phyloP scores from a whole-genome alignment of 2,888 invertebrate genomes.

The Dicyrtomina minuta region DNA sequence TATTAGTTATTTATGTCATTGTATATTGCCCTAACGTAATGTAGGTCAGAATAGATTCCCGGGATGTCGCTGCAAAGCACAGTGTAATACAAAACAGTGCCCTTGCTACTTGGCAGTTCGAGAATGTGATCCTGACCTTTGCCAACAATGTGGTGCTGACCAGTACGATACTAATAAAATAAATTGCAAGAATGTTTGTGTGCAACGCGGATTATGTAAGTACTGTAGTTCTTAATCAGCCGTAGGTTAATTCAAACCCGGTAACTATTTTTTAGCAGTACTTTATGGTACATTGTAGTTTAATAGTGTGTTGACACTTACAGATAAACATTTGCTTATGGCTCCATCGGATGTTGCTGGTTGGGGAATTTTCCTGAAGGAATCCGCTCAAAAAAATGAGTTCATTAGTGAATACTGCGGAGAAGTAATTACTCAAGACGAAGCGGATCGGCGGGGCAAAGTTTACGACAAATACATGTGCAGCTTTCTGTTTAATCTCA shows the following conservation, averaged over 20 bases:
- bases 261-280: no score
- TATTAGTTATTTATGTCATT: no score
- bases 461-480: conserved; percentile 99
- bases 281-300: no score
- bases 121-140: conserved; percentile 93
- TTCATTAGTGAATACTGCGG: conserved; percentile 99
- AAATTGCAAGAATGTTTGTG: conserved; percentile 89
- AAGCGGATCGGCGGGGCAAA: conserved; percentile 96
- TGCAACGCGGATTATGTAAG: conserved; percentile 75
- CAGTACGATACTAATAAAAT: conserved; percentile 69
- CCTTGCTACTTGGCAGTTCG: conserved; percentile 97
- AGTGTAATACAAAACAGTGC: conserved; percentile 98
- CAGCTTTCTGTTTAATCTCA: conserved; percentile 97
- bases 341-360: conserved; percentile 98
- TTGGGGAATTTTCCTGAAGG: conserved; percentile 98
- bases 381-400: conserved; percentile 94
- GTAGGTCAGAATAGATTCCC: conserved; percentile 55
- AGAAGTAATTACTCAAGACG: conserved; percentile 97
- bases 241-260: no score
- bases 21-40: no score
- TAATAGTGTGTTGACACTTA: no score
- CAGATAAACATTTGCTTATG: conserved; percentile 81
- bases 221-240: no score
- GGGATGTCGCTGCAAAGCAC: conserved; percentile 93
- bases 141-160: conserved; percentile 89